Evolutionary conservation across 2,113 vertebrate species (phyloP).

Genomic region (Tyrannus savana): DNA sequence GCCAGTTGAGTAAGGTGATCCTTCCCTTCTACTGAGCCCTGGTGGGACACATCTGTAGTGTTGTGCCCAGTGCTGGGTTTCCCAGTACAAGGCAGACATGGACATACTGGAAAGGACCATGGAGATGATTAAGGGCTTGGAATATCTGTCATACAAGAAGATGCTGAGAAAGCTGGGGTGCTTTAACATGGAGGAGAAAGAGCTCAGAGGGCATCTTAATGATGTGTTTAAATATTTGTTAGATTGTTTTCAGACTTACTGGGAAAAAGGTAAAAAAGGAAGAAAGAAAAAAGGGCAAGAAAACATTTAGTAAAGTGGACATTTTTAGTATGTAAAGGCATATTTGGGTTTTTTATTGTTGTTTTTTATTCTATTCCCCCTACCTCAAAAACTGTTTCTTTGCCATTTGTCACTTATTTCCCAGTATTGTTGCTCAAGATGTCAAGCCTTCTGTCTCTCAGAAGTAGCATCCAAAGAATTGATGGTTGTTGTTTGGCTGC

Average conservation of each 20-base stretch:
- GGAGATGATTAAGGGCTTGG: background rate
- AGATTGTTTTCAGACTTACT: background rate
- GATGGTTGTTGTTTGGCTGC: background rate
- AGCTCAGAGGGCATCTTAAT: background rate
- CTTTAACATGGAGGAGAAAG: background rate
- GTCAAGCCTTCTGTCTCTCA: background rate
- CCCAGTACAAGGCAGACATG: background rate
- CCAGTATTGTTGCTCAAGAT: background rate
- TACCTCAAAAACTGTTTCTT: background rate
- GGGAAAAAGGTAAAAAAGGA: background rate
- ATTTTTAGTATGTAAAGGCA: background rate
- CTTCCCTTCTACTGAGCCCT: background rate
- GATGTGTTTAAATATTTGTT: background rate
- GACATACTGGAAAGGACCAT: background rate
- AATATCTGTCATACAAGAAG: background rate
- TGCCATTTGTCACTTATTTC: background rate
- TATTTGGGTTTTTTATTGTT: background rate
- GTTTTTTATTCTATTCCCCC: background rate
- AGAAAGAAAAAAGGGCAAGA: background rate
- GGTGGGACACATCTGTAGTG: background rate
- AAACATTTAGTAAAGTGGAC: background rate
- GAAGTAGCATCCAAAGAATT: background rate
- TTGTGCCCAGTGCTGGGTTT: background rate
- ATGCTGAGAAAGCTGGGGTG: background rate
- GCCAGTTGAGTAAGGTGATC: background rate